These are phyloP conservation scores for Ceratina australensis DNA, from an alignment of 1,140 invertebrate species.

Conservation along the genomic window DNA sequence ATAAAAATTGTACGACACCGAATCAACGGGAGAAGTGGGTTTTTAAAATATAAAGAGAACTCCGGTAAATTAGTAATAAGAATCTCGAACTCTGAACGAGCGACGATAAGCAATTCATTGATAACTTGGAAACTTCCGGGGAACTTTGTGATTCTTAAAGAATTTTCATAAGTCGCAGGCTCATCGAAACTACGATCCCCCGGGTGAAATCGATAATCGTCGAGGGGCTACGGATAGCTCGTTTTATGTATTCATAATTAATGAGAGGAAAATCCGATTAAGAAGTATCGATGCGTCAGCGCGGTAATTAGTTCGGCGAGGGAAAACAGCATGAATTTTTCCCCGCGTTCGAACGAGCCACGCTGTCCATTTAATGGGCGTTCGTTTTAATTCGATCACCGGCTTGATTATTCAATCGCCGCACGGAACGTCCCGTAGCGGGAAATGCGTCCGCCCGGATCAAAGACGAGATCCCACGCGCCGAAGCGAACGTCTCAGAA, in stretches of 20 bases:
- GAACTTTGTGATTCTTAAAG: neutral
- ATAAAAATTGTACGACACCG: too few relatives aligned
- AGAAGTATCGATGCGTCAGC: neutral
- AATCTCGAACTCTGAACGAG: too few relatives aligned
- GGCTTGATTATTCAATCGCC: conserved; percentile 47
- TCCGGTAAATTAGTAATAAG: too few relatives aligned
- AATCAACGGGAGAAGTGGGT: too few relatives aligned
- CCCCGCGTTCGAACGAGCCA: too few relatives aligned
- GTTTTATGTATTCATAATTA: neutral
- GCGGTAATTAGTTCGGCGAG: conserved; percentile 3
- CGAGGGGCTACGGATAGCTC: neutral
- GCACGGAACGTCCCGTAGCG: conserved; percentile 16
- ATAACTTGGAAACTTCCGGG: neutral
- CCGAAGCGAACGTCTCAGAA: neutral
- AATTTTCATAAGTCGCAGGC: neutral
- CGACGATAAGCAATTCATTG: neutral
- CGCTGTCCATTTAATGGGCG: neutral
- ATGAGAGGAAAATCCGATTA: neutral
- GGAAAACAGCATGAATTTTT: neutral
- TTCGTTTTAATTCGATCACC: conserved; percentile 33
- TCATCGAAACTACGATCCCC: neutral
- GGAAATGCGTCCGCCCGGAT: neutral
- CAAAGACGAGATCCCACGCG: neutral
- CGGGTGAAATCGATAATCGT: neutral
- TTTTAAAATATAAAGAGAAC: too few relatives aligned